phyloP scores from a whole-genome alignment of 2,797 vertebrate species.

The Protonibea diacanthus region DNA sequence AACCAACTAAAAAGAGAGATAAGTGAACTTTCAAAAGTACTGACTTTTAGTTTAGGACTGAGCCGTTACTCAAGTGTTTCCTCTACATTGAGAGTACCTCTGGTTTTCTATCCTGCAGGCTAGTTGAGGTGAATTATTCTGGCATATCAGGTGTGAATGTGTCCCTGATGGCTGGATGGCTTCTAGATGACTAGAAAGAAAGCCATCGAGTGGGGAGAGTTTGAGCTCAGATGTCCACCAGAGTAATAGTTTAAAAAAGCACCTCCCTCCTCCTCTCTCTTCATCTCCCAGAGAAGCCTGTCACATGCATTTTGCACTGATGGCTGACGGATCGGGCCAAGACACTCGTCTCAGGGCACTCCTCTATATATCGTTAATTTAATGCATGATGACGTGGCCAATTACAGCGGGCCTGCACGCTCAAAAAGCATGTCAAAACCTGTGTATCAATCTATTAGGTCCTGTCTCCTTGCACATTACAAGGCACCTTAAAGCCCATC shows the following conservation, averaged over 20 bases:
- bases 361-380: constrained; percentile 92
- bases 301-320: constrained; percentile 87
- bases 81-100: background rate
- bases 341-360: constrained; percentile 94
- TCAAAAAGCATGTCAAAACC: constrained; percentile 97
- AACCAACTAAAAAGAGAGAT: background rate
- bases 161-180: constrained; percentile 32
- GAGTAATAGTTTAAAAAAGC: constrained; percentile 76
- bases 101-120: background rate
- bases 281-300: constrained; percentile 76
- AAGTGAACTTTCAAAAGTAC: background rate
- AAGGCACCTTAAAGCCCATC: constrained; percentile 86
- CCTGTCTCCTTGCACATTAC: constrained; percentile 88
- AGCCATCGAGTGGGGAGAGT: constrained; percentile 48
- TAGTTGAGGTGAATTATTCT: constrained; percentile 13
- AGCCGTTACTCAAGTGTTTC: background rate
- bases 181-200: constrained; percentile 42
- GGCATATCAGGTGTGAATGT: constrained; percentile 32
- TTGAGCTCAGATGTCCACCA: constrained; percentile 74
- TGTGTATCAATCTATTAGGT: constrained; percentile 94
- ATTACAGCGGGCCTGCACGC: constrained; percentile 91
- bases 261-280: constrained; percentile 52
- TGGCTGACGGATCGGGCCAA: constrained; percentile 90
- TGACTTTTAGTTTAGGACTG: background rate
- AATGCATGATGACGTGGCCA: constrained; percentile 94